These are phyloP conservation scores for Lepidotrigona ventralis DNA, from an alignment of 1,140 invertebrate genomes.

Conservation along the genomic window DNA sequence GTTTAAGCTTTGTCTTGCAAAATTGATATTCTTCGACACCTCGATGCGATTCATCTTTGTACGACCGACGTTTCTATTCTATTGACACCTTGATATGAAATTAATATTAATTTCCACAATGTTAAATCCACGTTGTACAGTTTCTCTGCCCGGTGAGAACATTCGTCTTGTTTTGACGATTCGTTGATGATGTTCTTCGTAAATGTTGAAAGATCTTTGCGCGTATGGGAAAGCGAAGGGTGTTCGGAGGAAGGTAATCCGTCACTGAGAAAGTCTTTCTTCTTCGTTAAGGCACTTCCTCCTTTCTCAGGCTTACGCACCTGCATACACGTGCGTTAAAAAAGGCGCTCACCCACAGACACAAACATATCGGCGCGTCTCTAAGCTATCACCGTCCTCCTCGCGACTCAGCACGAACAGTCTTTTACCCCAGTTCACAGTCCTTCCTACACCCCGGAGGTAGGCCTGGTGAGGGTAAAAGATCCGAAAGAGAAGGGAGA, in stretches of 20 bases:
- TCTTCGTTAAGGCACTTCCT: constrained; percentile 61
- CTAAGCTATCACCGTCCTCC: constrained; percentile 50
- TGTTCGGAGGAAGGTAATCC: neutral
- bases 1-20: neutral
- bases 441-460: constrained; percentile 61
- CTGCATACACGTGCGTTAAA: constrained; percentile 63
- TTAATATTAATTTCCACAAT: neutral
- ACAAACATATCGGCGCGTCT: neutral
- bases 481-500: constrained; percentile 44
- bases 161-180: neutral
- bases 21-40: neutral
- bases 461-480: constrained; percentile 46
- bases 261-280: constrained; percentile 44
- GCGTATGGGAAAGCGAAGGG: constrained; percentile 19
- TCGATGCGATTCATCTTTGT: neutral
- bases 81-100: neutral
- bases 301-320: constrained; percentile 56
- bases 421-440: constrained; percentile 77
- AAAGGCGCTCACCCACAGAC: constrained; percentile 49
- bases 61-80: neutral
- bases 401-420: constrained; percentile 64
- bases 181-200: neutral
- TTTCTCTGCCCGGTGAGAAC: neutral
- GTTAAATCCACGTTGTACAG: neutral
- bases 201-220: neutral